phyloP scores from a whole-genome alignment of 2,888 invertebrate genomes.

The Metopia argyrocephala region DNA sequence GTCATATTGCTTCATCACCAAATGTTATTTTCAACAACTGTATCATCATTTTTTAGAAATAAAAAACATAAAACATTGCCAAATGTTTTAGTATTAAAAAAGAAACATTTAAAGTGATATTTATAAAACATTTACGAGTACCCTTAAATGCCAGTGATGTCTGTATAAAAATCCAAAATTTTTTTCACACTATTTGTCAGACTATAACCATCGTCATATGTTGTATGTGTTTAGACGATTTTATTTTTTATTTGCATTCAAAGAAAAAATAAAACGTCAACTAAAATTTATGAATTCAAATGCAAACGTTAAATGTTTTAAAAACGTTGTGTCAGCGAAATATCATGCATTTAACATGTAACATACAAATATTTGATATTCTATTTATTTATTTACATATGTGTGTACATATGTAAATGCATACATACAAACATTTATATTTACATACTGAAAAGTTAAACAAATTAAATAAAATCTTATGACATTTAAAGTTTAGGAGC shows the following conservation, averaged over 20 bases:
- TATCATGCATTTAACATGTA: background rate
- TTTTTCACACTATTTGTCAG: conserved; percentile 2
- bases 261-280: too few relatives aligned
- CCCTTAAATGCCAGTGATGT: background rate
- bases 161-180: background rate
- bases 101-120: background rate
- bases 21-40: too few relatives aligned
- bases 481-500: background rate
- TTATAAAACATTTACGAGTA: background rate
- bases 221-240: conserved; percentile 17
- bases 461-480: background rate
- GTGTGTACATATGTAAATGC: too few relatives aligned
- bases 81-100: background rate
- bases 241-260: background rate
- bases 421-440: too few relatives aligned
- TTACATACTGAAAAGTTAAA: background rate
- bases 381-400: too few relatives aligned
- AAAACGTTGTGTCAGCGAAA: background rate
- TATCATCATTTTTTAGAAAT: too few relatives aligned
- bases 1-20: too few relatives aligned
- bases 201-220: conserved; percentile 10
- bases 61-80: too few relatives aligned
- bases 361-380: background rate
- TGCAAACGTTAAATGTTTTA: background rate
- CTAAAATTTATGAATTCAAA: background rate